Conservation (phyloP, 1,140 invertebrate species). For the Aphelinus certus region DNA sequence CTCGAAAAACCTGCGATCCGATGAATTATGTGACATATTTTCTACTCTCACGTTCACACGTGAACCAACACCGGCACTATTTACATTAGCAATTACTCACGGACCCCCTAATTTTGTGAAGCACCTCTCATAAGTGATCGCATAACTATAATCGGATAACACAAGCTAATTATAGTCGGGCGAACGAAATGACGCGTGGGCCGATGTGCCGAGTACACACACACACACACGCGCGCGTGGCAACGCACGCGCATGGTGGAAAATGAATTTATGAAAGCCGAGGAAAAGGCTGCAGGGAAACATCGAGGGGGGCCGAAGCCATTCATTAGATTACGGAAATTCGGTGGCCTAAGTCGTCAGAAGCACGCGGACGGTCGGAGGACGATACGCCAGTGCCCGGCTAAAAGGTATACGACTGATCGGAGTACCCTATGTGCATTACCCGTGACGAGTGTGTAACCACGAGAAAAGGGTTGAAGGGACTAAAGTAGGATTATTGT, state of each 20-base stretch:
- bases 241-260: conserved; percentile 47
- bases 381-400: conserved; percentile 10
- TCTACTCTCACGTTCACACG: no score
- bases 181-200: conserved; percentile 16
- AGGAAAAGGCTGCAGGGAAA: conserved; percentile 37
- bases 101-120: not conserved
- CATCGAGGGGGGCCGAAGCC: conserved; percentile 54
- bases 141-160: conserved; percentile 14
- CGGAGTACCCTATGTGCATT: conserved; percentile 47
- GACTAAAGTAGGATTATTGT: conserved; percentile 49
- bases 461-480: conserved; percentile 51
- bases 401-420: conserved; percentile 48
- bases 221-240: conserved; percentile 39
- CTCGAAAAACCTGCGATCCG: no score
- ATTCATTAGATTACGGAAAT: conserved; percentile 65
- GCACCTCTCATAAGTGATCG: not conserved
- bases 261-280: conserved; percentile 34
- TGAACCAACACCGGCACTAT: no score
- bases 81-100: no score
- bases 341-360: conserved; percentile 46
- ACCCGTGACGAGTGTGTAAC: conserved; percentile 43
- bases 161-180: not conserved
- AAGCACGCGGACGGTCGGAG: not conserved
- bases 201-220: conserved; percentile 38
- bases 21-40: no score